Conservation (phyloP, 2,797 vertebrate species). For the Protosalanx chinensis region DNA sequence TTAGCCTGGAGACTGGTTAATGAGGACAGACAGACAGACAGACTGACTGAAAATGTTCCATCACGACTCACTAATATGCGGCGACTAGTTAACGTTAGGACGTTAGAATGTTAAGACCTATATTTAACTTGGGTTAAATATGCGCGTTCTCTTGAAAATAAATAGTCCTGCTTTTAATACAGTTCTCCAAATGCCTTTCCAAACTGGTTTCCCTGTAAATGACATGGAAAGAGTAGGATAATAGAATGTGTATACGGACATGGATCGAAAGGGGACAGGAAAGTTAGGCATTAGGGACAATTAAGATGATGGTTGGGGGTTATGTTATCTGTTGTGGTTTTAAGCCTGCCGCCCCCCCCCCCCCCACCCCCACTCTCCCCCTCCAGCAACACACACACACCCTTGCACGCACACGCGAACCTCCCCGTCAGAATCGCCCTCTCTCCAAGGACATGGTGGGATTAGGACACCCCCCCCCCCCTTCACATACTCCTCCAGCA, state of each 20-base stretch:
- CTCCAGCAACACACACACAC: not conserved
- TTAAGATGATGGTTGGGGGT: slow-evolving; percentile 58
- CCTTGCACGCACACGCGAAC: slow-evolving; percentile 3
- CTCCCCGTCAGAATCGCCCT: not conserved
- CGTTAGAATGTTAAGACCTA: not conserved
- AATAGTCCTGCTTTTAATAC: not conserved
- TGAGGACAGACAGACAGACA: slow-evolving; percentile 17
- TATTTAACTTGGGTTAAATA: not conserved
- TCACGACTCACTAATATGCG: not conserved
- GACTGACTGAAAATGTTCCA: slow-evolving; percentile 11
- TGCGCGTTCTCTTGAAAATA: not conserved
- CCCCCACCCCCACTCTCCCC: slow-evolving; percentile 25
- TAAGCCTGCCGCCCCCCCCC: slow-evolving; percentile 39
- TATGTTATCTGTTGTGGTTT: slow-evolving; percentile 53
- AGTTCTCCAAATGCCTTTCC: slow-evolving; percentile 35
- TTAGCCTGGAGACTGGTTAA: slow-evolving; percentile 46
- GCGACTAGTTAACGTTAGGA: not conserved
- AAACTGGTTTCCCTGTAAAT: slow-evolving; percentile 57
- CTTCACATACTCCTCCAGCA: slow-evolving; percentile 29
- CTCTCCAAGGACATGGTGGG: slow-evolving; percentile 39
- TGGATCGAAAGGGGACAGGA: slow-evolving; percentile 27
- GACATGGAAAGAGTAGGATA: slow-evolving; percentile 48
- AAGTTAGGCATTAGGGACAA: slow-evolving; percentile 55
- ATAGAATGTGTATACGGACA: slow-evolving; percentile 44
- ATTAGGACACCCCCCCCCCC: slow-evolving; percentile 48